Base-by-base conservation (phyloP, 1,140 invertebrate genomes). In the Scaptomyza hsui region DNA sequence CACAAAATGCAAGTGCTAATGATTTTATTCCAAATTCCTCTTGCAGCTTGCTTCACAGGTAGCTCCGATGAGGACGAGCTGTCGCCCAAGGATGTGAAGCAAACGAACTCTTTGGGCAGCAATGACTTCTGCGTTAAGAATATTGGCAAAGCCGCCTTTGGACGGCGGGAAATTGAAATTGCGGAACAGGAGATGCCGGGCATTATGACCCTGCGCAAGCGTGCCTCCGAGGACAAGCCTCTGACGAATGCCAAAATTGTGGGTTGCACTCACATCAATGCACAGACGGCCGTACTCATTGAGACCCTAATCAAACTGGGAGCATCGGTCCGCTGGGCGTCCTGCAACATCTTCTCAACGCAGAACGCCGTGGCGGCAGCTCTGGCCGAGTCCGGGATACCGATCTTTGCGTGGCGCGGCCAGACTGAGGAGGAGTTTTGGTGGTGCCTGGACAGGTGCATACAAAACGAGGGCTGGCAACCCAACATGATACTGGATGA, bases 151-250 rank as follows among this genome's bases (percentile, higher is more conserved):
- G 95, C 97, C 80, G 96, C 96, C 0, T 99, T 98, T 92, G 89
- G 89, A 1, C 67, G 89, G 1, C 61, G 88, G 96, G 98, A 99
- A 93, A 99, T 99, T 75, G 98, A 99, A 92, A 99, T 99, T 72
- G 98, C 98, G 0, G 98, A 99, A 89, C 98, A 99, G 94, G 98
- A 99, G 93, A 99, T 99, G 98, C 97, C 98, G 0, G 98, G 98
- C 1, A 97, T 99, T 57, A 97, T 99, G 94, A 97, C 97, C 0
- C 90, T 99, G 60, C 93, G 98, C 16, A 97, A 97, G 88, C 92
- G 97, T 55, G 97, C 98, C 1, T 93, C 95, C 24, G 96, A 97
- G 24, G 98, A 99, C 89, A 98, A 98, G 92, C 98, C 98, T 0
- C 91, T 99, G 57, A 97, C 96, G 91, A 97, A 97, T 86, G 98